These are phyloP conservation scores for Hydra vulgaris DNA, from an alignment of 30 jellyfish, hydroid and myxozoan genomes.

Conservation along the genomic window DNA sequence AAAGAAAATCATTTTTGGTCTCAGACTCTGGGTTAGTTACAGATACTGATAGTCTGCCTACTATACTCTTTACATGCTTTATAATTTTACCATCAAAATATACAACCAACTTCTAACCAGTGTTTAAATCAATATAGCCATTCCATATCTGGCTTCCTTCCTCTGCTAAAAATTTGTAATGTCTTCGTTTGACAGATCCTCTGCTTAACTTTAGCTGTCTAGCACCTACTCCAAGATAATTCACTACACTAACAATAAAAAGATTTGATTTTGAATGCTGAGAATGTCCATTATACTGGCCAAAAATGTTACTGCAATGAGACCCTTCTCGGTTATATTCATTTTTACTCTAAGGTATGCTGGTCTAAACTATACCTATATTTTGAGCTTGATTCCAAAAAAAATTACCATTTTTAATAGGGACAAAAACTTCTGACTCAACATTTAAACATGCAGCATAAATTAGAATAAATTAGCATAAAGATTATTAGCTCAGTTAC, in stretches of 20 bases:
- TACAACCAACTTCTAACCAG: not conserved
- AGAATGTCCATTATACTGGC: not conserved
- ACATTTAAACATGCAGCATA: not conserved
- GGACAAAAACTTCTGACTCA: not conserved
- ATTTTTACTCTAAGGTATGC: not conserved
- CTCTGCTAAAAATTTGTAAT: not conserved
- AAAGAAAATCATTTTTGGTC: too few species aligned
- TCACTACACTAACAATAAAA: not conserved
- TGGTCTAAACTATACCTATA: not conserved
- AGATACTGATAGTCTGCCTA: not conserved
- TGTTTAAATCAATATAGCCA: not conserved
- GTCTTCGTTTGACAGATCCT: not conserved
- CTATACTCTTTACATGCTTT: not conserved
- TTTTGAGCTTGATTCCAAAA: not conserved
- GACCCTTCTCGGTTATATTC: not conserved
- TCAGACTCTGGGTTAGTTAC: not conserved
- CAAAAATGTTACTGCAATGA: not conserved
- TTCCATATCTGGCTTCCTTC: not conserved
- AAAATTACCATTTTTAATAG: too few species aligned
- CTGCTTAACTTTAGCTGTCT: not conserved
- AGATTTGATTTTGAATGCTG: not conserved
- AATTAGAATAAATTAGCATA: too few species aligned
- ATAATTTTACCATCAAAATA: not conserved
- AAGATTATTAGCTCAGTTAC: too few species aligned
- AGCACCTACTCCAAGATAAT: not conserved